Percentiles rank a stretch among this genome's conserved stretches.
phyloP scores from a whole-genome alignment of 1,140 invertebrate genomes.

The Aphis craccivora region DNA sequence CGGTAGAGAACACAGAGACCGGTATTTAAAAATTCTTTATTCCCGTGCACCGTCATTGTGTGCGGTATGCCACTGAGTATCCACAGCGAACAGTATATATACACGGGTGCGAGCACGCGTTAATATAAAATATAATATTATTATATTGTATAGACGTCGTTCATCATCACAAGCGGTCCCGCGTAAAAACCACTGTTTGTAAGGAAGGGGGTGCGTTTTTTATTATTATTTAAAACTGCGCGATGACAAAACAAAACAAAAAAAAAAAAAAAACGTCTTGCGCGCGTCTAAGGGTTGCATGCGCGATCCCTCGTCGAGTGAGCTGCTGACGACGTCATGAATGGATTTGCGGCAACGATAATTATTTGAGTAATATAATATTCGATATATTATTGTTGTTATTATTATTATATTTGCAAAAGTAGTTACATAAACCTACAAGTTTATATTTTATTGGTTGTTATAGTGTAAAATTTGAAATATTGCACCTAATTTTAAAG shows the following conservation, averaged over 20 bases:
- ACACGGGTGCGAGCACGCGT: not conserved
- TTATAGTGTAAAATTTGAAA: not conserved
- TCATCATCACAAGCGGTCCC: not conserved
- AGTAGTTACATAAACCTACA: not conserved
- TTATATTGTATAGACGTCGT: constrained; percentile 10
- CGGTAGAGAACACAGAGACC: not conserved
- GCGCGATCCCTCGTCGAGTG: not conserved
- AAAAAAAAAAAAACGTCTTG: not conserved
- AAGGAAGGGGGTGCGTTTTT: not conserved
- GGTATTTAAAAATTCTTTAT: constrained; percentile 26
- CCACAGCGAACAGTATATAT: not conserved
- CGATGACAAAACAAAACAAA: not conserved
- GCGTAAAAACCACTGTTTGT: not conserved
- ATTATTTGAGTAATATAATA: not conserved
- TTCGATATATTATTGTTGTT: not conserved
- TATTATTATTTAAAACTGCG: not conserved
- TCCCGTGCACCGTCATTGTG: constrained; percentile 28
- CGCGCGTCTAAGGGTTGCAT: no score
- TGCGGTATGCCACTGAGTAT: not conserved
- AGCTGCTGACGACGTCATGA: not conserved
- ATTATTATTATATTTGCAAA: not conserved
- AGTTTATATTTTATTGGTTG: no score
- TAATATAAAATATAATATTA: not conserved
- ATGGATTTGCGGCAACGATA: not conserved
- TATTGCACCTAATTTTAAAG: no score